These are phyloP conservation scores for Sympetrum striolatum DNA, from an alignment of 2,888 invertebrate species.

Conservation along the genomic window DNA sequence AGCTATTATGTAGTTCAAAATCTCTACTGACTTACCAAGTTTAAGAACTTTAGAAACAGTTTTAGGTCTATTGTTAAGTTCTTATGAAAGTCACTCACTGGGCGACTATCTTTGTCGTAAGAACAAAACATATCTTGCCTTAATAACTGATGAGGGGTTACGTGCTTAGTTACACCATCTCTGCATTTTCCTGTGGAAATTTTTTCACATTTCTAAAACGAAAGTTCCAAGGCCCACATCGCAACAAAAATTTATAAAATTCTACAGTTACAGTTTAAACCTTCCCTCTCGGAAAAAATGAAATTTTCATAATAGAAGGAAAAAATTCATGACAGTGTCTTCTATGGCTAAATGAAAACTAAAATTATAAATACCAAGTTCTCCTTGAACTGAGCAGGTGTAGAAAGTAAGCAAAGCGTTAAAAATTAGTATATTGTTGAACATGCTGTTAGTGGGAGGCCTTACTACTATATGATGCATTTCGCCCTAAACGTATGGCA, in stretches of 20 bases:
- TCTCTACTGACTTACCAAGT: background rate
- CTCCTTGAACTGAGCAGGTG: background rate
- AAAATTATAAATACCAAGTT: background rate
- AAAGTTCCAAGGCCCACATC: background rate
- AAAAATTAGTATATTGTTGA: background rate
- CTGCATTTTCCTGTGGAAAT: background rate
- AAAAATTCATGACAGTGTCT: background rate
- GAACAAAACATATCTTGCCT: slow-evolving; percentile 6
- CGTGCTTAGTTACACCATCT: background rate
- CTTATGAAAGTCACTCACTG: background rate
- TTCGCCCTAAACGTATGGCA: background rate
- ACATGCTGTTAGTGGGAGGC: background rate
- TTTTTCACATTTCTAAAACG: background rate
- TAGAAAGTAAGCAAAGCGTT: background rate
- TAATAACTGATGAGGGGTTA: background rate
- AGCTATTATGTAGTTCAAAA: background rate
- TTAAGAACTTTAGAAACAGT: background rate
- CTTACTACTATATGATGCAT: background rate
- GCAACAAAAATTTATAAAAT: background rate
- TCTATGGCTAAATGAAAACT: background rate
- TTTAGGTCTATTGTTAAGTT: background rate
- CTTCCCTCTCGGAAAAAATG: background rate
- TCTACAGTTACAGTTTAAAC: background rate
- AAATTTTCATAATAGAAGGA: background rate
- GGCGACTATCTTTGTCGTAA: slow-evolving; percentile 11